Evolutionary conservation across 2,888 invertebrate genomes (phyloP).

Genomic region (Thysanoteuthis rhombus): DNA sequence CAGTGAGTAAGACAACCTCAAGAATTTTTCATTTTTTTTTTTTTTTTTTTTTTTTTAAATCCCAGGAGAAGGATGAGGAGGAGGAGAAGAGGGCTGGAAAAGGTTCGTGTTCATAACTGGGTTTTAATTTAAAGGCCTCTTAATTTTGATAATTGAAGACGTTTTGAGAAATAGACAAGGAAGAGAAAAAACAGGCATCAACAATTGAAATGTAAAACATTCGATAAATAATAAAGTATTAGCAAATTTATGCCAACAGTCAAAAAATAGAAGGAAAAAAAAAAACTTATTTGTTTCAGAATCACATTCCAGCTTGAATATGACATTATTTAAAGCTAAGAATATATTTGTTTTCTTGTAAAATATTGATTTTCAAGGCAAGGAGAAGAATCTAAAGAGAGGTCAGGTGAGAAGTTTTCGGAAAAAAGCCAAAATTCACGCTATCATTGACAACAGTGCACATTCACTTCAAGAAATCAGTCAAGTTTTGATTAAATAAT

Average conservation of each 20-base stretch:
- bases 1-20: neutral
- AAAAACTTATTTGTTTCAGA: neutral
- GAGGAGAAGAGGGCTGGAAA: neutral
- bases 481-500: neutral
- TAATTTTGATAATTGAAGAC: neutral
- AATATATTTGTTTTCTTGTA: neutral
- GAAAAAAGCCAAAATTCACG: neutral
- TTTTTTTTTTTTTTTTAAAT: no score
- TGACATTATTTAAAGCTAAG: neutral
- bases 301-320: neutral
- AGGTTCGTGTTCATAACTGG: no score
- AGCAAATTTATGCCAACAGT: conserved; percentile 12
- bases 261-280: neutral
- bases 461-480: neutral
- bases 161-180: neutral
- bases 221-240: conserved; percentile 12
- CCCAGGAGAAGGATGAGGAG: neutral
- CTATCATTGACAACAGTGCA: neutral
- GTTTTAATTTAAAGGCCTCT: neutral
- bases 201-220: neutral
- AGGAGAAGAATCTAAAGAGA: no score
- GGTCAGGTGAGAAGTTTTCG: neutral
- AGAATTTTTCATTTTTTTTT: no score
- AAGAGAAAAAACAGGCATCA: neutral
- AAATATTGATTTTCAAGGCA: neutral